Evolutionary conservation across 2,797 vertebrate species (phyloP).

Genomic region (Fringilla coelebs): DNA sequence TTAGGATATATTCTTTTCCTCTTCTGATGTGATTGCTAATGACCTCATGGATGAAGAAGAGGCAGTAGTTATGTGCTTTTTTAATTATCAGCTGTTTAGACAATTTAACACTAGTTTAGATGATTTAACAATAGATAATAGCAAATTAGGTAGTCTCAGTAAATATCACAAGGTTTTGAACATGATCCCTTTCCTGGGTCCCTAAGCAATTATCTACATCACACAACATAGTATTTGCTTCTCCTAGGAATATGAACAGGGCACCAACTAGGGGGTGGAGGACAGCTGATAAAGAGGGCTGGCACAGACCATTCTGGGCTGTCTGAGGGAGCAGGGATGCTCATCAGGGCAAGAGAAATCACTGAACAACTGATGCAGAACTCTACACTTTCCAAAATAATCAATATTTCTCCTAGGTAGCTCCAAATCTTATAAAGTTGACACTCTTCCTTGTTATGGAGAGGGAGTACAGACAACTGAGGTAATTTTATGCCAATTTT

Average conservation of each 20-base stretch:
- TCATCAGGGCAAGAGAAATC: neutral
- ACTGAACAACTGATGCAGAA: neutral
- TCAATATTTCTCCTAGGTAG: neutral
- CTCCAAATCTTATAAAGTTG: neutral
- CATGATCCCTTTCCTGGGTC: neutral
- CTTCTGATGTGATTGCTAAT: neutral
- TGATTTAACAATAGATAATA: neutral
- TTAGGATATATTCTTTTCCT: neutral
- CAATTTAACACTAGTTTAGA: neutral
- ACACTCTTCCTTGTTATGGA: neutral
- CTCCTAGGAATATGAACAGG: neutral
- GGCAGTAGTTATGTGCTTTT: neutral
- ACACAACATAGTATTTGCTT: neutral
- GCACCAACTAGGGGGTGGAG: neutral
- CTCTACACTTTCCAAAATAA: neutral
- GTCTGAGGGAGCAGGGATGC: neutral
- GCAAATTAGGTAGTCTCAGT: neutral
- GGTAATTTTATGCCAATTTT: neutral
- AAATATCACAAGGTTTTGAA: neutral
- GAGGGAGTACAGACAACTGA: neutral
- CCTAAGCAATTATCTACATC: neutral
- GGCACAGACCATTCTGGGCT: fast-evolving
- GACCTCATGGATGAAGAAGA: neutral
- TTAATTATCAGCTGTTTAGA: neutral
- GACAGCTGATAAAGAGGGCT: neutral